Evolutionary conservation across 2,888 invertebrate genomes (phyloP), one percentile per base, ranked within the genome.

Genomic region (Philaethria dido): DNA sequence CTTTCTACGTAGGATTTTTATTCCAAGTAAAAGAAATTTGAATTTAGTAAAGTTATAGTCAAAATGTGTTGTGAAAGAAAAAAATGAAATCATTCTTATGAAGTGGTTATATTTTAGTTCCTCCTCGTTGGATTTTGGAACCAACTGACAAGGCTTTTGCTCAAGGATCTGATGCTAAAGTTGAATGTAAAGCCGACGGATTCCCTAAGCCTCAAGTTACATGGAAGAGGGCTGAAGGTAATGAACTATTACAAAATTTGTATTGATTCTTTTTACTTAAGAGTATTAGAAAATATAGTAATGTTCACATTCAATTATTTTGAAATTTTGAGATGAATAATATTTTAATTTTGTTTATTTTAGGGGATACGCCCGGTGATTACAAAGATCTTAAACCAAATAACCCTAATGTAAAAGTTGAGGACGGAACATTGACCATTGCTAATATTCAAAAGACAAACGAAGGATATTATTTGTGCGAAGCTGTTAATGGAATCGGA

Each of bases 101-200:
- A 48, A 63, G 48, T 42, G 73, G 72, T 80, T 72, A 82, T 72
- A 79, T 94, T 95, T 93, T 95, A 98, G 98, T 98, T 82, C 98
- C 98, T 80, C 98, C 98, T 73, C 97, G 98, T 89, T 98, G 98
- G 98, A 98, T 98, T 89, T 93, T 98, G 81, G 98, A 98, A 89
- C 98, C 98, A 64, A 97, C 97, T 82, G 98, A 98, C 87, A 97
- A 98, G 93, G 98, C 98, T 80, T 98, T 98, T 92, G 98, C 98
- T 75, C 98, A 98, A 93, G 98, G 98, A 75, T 97, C 97, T 77
- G 97, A 98, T 88, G 98, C 98, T 76, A 96, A 97, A 85, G 97
- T 98, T 80, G 98, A 98, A 94, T 98, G 98, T 91, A 98, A 98
- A 94, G 97, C 98, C 86, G 98, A 98, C 93, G 98, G 98, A 79